Percentiles rank a stretch among this genome's conserved stretches.
These are phyloP conservation scores for Leptinotarsa texana DNA, from an alignment of 1,140 invertebrate species.

Conservation along the genomic window DNA sequence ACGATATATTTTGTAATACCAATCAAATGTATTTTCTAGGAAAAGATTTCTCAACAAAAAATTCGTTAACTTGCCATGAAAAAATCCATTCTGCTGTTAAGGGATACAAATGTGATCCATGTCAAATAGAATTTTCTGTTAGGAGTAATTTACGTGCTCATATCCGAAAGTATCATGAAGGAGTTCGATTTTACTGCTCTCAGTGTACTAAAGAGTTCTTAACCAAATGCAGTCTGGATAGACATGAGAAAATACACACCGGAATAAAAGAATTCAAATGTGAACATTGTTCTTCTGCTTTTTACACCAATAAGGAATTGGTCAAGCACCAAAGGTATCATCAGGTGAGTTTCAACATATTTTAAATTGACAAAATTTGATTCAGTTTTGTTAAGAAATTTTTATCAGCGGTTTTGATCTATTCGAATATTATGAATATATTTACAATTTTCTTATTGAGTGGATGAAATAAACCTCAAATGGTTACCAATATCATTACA, in stretches of 20 bases:
- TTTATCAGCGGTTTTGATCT: too few relatives aligned
- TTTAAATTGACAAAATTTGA: too few relatives aligned
- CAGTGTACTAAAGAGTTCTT: conserved; percentile 36
- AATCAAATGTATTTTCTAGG: conserved; percentile 22
- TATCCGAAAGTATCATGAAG: conserved; percentile 41
- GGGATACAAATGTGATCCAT: conserved; percentile 34
- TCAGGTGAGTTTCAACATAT: conserved; percentile 25
- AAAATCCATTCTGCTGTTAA: conserved; percentile 41
- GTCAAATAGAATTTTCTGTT: conserved; percentile 40
- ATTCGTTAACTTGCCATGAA: conserved; percentile 42
- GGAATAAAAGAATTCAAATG: conserved; percentile 43
- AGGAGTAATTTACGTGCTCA: conserved; percentile 40
- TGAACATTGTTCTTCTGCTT: conserved; percentile 34
- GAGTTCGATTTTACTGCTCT: conserved; percentile 40
- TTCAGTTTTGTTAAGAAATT: too few relatives aligned
- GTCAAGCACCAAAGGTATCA: conserved; percentile 42
- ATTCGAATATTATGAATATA: too few relatives aligned
- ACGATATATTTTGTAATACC: too few relatives aligned
- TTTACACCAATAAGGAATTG: conserved; percentile 43
- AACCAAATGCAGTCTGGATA: conserved; percentile 38
- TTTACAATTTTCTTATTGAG: too few relatives aligned
- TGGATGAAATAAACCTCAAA: too few relatives aligned
- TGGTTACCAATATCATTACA: too few relatives aligned
- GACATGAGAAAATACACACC: conserved; percentile 39
- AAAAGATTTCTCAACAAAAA: conserved; percentile 40